Percentiles rank a stretch among this genome's conserved stretches.
Conservation (phyloP, 2,113 vertebrate genomes). For the Nothobranchius kuhntae region DNA sequence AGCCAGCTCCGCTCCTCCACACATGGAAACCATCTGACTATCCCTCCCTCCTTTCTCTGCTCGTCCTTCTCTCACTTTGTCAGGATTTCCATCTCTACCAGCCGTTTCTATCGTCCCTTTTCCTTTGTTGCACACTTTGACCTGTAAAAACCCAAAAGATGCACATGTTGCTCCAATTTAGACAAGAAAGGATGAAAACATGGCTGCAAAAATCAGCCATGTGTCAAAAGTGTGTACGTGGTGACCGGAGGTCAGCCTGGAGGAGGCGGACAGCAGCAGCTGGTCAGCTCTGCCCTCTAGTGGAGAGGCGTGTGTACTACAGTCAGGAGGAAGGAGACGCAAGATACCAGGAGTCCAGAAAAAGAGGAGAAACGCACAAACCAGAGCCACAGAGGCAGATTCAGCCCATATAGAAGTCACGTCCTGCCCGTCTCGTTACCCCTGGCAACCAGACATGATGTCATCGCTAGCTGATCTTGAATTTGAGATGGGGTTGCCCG, state of each 20-base stretch:
- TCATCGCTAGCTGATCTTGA: slow-evolving; percentile 91
- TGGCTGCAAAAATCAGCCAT: no score
- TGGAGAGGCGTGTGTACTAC: slow-evolving; percentile 39
- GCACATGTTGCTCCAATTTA: no score
- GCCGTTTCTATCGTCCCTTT: slow-evolving; percentile 17
- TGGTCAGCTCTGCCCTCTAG: slow-evolving; percentile 73
- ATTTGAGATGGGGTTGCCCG: slow-evolving; percentile 80
- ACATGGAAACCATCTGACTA: slow-evolving; percentile 81
- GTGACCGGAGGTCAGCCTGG: background rate
- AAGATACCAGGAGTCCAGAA: slow-evolving; percentile 16
- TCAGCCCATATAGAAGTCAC: slow-evolving; percentile 82
- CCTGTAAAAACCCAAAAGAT: no score
- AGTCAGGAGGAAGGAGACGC: slow-evolving; percentile 16
- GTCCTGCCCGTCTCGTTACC: slow-evolving; percentile 89
- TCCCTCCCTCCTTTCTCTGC: slow-evolving; percentile 60
- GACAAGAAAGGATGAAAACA: no score
- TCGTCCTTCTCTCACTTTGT: slow-evolving; percentile 46
- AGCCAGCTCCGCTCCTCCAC: slow-evolving; percentile 71
- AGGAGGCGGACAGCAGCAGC: background rate
- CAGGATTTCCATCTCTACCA: slow-evolving; percentile 44
- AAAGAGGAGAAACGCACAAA: slow-evolving; percentile 11
- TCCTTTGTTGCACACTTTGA: no score
- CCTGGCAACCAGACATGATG: slow-evolving; percentile 92
- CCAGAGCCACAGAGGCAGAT: slow-evolving; percentile 40
- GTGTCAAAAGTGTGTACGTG: slow-evolving; percentile 13